phyloP scores from a whole-genome alignment of 2,113 vertebrate species.

The Grantiella picta region DNA sequence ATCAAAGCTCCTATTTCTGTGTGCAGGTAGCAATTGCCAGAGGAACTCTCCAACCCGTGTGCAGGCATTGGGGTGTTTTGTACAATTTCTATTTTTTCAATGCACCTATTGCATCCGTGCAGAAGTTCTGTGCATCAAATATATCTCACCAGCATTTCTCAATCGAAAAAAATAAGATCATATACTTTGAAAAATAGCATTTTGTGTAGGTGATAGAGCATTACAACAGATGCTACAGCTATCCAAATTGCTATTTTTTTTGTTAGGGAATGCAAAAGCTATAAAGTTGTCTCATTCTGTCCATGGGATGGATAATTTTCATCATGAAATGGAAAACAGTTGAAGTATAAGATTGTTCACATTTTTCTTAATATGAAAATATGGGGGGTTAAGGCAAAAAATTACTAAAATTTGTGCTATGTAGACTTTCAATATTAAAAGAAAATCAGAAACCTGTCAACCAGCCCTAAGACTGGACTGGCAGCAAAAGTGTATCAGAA shows the following conservation, averaged over 20 bases:
- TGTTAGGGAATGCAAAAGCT: background rate
- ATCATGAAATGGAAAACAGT: background rate
- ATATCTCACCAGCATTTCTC: background rate
- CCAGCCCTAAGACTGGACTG: background rate
- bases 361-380: background rate
- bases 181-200: background rate
- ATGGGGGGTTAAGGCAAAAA: background rate
- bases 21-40: background rate
- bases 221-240: background rate
- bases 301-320: background rate
- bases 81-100: background rate
- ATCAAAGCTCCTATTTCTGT: background rate
- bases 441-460: background rate
- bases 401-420: background rate
- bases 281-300: background rate
- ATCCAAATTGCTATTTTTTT: background rate
- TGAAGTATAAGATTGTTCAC: background rate
- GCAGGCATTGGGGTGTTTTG: background rate
- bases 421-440: background rate
- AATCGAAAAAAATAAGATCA: background rate
- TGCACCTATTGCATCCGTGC: background rate
- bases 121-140: background rate
- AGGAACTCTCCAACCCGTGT: background rate
- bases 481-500: background rate
- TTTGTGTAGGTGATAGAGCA: background rate